These are phyloP conservation scores for Malacosoma neustria DNA, from an alignment of 2,888 invertebrate species.

Conservation along the genomic window DNA sequence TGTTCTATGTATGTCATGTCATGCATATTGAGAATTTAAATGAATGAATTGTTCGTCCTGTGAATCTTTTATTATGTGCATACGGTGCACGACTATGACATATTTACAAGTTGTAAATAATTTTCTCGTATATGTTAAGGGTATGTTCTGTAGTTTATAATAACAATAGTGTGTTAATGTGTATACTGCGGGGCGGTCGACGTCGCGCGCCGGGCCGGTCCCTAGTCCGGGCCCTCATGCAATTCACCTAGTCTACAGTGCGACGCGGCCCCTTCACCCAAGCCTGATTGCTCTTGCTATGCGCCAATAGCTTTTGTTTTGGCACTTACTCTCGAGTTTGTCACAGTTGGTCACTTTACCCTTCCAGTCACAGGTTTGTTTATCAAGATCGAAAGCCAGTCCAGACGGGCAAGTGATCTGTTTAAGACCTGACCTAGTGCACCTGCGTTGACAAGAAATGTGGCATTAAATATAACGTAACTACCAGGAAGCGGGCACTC, in stretches of 20 bases:
- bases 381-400: slow-evolving; percentile 97
- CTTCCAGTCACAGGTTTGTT: slow-evolving; percentile 99
- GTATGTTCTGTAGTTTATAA: background rate
- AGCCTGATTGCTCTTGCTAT: slow-evolving; percentile 64
- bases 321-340: slow-evolving; percentile 95
- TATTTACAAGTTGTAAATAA: too few species aligned
- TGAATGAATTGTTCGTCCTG: too few species aligned
- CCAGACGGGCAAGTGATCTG: slow-evolving; percentile 97
- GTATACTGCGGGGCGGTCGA: slow-evolving; percentile 37
- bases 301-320: slow-evolving; percentile 62
- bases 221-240: slow-evolving; percentile 66
- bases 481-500: slow-evolving; percentile 55
- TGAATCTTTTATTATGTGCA: too few species aligned
- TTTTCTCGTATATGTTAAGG: background rate
- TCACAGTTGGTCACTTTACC: slow-evolving; percentile 98
- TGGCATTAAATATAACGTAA: slow-evolving; percentile 54
- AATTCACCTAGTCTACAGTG: slow-evolving; percentile 67
- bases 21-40: too few species aligned
- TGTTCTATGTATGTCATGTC: too few species aligned
- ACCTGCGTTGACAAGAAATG: slow-evolving; percentile 81
- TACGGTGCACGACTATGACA: too few species aligned
- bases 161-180: slow-evolving; percentile 39
- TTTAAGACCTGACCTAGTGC: slow-evolving; percentile 96
- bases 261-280: slow-evolving; percentile 71
- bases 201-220: too few species aligned